Evolutionary conservation across 2,888 invertebrate species (phyloP).

Genomic region (Scaptomyza caliginosa): DNA sequence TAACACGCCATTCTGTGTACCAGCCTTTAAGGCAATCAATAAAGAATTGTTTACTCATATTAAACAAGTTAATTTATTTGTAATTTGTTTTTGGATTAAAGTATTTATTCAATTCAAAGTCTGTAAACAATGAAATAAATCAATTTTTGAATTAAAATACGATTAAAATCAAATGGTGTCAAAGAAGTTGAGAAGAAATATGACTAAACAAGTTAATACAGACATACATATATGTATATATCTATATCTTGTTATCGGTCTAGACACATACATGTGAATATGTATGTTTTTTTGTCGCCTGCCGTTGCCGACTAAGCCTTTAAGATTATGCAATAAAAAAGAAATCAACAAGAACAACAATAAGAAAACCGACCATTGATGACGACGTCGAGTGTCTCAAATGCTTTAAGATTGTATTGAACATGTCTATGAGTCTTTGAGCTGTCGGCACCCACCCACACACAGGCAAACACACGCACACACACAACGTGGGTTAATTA

Average conservation of each 20-base stretch:
- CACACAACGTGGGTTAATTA: conserved; percentile 55
- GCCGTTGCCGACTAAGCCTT: conserved; percentile 37
- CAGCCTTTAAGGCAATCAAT: neutral
- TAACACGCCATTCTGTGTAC: neutral
- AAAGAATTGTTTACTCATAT: neutral
- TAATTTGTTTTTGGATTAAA: neutral
- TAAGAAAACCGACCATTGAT: conserved; percentile 6
- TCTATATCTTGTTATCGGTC: neutral
- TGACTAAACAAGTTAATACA: too few species aligned
- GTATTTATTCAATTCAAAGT: neutral
- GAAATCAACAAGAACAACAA: conserved; percentile 20
- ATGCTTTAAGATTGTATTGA: neutral
- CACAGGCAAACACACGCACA: conserved; percentile 30
- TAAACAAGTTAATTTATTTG: neutral
- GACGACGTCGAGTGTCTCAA: conserved; percentile 6
- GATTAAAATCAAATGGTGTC: conserved; percentile 61
- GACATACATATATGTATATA: conserved; percentile 22
- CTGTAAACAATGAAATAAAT: conserved; percentile 63
- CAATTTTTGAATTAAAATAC: conserved; percentile 53
- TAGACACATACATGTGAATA: conserved; percentile 26
- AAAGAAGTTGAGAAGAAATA: conserved; percentile 25
- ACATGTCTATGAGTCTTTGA: neutral
- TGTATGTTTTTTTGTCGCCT: conserved; percentile 1
- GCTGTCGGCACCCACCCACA: conserved; percentile 6
- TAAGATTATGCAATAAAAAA: conserved; percentile 66